These are phyloP conservation scores for Misgurnus mizolepis DNA, from an alignment of 2,113 vertebrate genomes.

Conservation along the genomic window DNA sequence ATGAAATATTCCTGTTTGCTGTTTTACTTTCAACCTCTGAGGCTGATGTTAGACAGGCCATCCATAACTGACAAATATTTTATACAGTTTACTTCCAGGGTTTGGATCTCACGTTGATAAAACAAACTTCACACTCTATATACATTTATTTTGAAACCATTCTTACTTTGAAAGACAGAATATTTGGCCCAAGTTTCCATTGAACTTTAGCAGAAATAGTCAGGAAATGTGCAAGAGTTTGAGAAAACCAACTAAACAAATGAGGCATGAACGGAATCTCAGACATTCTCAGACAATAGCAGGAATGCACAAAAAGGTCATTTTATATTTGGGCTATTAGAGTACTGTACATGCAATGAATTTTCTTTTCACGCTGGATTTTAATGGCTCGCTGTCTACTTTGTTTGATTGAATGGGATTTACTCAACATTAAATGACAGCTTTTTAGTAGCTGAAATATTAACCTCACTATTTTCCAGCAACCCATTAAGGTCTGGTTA, in stretches of 20 bases:
- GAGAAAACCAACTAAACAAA: conserved; percentile 22
- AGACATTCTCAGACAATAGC: conserved; percentile 4
- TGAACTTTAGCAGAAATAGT: background rate
- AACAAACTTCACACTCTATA: conserved; percentile 16
- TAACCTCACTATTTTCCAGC: conserved; percentile 27
- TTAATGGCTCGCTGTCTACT: background rate
- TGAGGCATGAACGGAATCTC: conserved; percentile 10
- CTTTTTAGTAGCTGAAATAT: conserved; percentile 18
- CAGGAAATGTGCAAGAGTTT: background rate
- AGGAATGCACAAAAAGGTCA: background rate
- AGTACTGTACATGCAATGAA: conserved; percentile 14
- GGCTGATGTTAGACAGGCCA: conserved; percentile 5
- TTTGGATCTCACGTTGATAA: conserved; percentile 9
- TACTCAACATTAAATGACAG: conserved; percentile 27
- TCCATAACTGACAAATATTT: conserved; percentile 17
- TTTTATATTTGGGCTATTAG: background rate
- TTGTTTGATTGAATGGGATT: conserved; percentile 7
- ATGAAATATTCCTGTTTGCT: conserved; percentile 24
- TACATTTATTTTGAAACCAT: conserved; percentile 1
- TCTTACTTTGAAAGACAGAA: background rate
- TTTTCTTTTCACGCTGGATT: no score
- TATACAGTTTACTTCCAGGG: conserved; percentile 24
- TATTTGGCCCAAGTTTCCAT: conserved; percentile 15
- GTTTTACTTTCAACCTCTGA: background rate
- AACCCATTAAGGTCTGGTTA: conserved; percentile 47